Percentiles rank a stretch among this genome's conserved stretches.
Conservation (phyloP, 2,888 invertebrate genomes). For the Tortrix viridana region DNA sequence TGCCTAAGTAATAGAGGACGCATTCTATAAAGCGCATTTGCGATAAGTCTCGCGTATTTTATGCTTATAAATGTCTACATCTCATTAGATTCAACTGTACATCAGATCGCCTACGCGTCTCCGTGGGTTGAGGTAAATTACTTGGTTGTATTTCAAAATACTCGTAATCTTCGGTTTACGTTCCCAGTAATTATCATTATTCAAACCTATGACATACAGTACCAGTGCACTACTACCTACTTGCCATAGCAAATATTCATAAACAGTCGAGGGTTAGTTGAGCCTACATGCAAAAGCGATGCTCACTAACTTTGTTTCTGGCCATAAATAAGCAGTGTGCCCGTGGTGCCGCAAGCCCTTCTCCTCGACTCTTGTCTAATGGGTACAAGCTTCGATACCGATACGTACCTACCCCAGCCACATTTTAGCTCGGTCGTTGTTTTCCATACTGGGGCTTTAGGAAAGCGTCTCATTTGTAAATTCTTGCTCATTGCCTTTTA, state of each 20-base stretch:
- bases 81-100: slow-evolving; percentile 2
- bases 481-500: slow-evolving; percentile 30
- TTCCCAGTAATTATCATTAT: slow-evolving; percentile 9
- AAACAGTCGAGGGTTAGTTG: slow-evolving; percentile 3
- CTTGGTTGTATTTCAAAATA: slow-evolving; percentile 12
- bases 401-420: slow-evolving; percentile 19
- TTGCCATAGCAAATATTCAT: slow-evolving; percentile 7
- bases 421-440: slow-evolving; percentile 31
- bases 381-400: slow-evolving; percentile 16
- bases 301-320: slow-evolving; percentile 17
- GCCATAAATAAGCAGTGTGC: slow-evolving; percentile 17
- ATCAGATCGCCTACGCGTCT: slow-evolving; percentile 7
- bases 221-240: too few relatives aligned
- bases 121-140: slow-evolving; percentile 1
- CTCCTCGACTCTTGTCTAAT: slow-evolving; percentile 19
- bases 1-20: slow-evolving; percentile 40
- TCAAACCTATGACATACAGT: slow-evolving; percentile 1
- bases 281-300: slow-evolving; percentile 17
- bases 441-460: slow-evolving; percentile 28
- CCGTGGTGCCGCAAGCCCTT: slow-evolving; percentile 1
- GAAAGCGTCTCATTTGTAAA: slow-evolving; percentile 32
- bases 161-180: not conserved
- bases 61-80: slow-evolving; percentile 12
- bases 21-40: slow-evolving; percentile 16
- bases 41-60: slow-evolving; percentile 11